These are phyloP conservation scores for Volucella bombylans DNA, from an alignment of 2,888 invertebrate genomes.

Conservation along the genomic window DNA sequence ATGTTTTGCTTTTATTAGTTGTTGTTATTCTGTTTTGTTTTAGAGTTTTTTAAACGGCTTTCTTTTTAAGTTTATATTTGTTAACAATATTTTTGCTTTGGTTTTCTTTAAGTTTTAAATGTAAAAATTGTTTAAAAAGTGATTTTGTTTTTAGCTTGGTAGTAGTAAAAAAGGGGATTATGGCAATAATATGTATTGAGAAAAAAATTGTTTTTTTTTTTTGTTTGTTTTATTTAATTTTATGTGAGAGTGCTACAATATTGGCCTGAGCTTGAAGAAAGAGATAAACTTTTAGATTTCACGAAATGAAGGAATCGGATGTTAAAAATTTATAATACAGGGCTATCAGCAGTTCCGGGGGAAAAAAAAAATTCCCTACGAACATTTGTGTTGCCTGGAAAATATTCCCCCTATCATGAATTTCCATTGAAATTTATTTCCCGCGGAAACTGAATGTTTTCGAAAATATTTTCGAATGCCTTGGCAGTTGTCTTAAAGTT, in stretches of 20 bases:
- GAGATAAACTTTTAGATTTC: background rate
- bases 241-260: background rate
- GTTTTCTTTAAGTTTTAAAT: constrained; percentile 32
- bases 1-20: constrained; percentile 3
- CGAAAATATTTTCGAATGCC: too few species aligned
- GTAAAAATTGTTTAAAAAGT: constrained; percentile 46
- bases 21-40: constrained; percentile 28
- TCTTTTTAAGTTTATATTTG: constrained; percentile 20
- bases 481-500: too few species aligned
- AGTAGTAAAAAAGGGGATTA: constrained; percentile 24
- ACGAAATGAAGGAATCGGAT: too few species aligned
- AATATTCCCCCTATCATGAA: too few species aligned
- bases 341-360: too few species aligned
- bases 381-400: too few species aligned
- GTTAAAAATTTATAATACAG: too few species aligned
- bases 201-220: constrained; percentile 31
- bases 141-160: constrained; percentile 34
- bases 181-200: constrained; percentile 8
- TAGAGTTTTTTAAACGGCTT: constrained; percentile 26
- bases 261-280: background rate
- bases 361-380: too few species aligned
- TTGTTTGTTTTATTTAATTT: constrained; percentile 26
- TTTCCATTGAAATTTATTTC: too few species aligned
- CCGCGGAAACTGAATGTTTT: too few species aligned
- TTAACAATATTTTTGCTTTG: constrained; percentile 24